phyloP scores from a whole-genome alignment of 2,113 vertebrate genomes.

The Ictalurus punctatus region DNA sequence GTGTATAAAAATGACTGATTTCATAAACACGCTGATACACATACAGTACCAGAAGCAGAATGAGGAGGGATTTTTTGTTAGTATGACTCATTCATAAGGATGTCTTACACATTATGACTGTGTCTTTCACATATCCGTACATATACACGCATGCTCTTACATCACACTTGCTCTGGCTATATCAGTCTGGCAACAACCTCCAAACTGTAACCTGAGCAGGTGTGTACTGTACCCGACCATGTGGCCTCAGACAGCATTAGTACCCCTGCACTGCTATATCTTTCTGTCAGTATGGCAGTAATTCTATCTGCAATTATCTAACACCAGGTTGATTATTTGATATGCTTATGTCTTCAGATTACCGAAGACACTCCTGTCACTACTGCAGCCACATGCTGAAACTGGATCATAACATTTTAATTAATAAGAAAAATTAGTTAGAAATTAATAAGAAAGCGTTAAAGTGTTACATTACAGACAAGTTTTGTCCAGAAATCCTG shows the following conservation, averaged over 20 bases:
- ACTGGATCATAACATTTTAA: conserved; percentile 45
- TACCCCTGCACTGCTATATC: conserved; percentile 31
- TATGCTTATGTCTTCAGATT: conserved; percentile 54
- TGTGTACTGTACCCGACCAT: neutral
- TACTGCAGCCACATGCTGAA: conserved; percentile 20
- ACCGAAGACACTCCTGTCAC: conserved; percentile 6
- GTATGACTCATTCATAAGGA: neutral
- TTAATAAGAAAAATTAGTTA: conserved; percentile 48
- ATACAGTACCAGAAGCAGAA: neutral
- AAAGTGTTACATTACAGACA: neutral
- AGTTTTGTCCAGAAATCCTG: conserved; percentile 3
- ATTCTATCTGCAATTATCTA: conserved; percentile 27
- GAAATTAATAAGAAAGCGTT: too few species aligned
- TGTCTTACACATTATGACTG: neutral
- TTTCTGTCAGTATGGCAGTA: conserved; percentile 45
- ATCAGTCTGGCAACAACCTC: conserved; percentile 29
- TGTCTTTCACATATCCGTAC: neutral
- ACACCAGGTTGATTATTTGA: conserved; percentile 38
- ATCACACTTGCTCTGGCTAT: neutral
- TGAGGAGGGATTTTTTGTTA: neutral
- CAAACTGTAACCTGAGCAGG: conserved; percentile 35
- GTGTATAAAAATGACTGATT: neutral
- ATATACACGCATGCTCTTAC: neutral
- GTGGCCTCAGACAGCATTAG: conserved; percentile 43
- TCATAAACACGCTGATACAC: neutral